phyloP scores from a whole-genome alignment of 2,113 vertebrate genomes.

The Eulacestoma nigropectus region DNA sequence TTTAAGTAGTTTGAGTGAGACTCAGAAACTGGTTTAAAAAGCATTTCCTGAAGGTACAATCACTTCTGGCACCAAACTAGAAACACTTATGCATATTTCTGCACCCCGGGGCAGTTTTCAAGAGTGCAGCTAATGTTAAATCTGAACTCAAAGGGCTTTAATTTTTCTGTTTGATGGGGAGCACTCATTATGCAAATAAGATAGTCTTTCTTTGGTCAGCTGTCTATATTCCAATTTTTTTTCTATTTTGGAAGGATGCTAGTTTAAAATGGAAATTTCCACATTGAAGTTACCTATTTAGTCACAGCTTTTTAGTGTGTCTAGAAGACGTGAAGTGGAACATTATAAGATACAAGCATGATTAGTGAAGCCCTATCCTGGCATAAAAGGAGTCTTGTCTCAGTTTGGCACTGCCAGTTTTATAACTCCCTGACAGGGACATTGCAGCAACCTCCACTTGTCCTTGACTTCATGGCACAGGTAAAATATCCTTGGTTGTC shows the following conservation, averaged over 20 bases:
- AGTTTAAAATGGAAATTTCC: constrained; percentile 56
- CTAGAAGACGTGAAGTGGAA: not conserved
- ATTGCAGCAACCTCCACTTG: not conserved
- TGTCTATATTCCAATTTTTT: constrained; percentile 32
- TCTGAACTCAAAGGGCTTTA: constrained; percentile 38
- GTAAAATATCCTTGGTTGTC: not conserved
- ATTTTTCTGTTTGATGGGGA: constrained; percentile 60
- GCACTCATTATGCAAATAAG: constrained; percentile 51
- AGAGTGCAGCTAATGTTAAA: constrained; percentile 36
- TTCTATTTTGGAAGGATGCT: not conserved
- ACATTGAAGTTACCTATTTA: not conserved
- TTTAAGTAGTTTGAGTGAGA: constrained; percentile 47
- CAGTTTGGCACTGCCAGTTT: not conserved
- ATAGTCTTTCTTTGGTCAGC: constrained; percentile 51
- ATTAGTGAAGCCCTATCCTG: not conserved
- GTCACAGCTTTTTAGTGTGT: not conserved
- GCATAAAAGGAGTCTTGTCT: not conserved
- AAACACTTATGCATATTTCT: constrained; percentile 47
- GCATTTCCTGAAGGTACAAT: constrained; percentile 58
- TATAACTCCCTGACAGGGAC: not conserved
- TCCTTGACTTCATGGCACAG: not conserved
- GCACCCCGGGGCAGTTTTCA: constrained; percentile 42
- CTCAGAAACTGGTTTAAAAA: constrained; percentile 44
- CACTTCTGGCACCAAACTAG: constrained; percentile 40
- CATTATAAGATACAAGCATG: not conserved